Conservation (phyloP, 2,888 invertebrate species). For the Dryadula phaetusa region DNA sequence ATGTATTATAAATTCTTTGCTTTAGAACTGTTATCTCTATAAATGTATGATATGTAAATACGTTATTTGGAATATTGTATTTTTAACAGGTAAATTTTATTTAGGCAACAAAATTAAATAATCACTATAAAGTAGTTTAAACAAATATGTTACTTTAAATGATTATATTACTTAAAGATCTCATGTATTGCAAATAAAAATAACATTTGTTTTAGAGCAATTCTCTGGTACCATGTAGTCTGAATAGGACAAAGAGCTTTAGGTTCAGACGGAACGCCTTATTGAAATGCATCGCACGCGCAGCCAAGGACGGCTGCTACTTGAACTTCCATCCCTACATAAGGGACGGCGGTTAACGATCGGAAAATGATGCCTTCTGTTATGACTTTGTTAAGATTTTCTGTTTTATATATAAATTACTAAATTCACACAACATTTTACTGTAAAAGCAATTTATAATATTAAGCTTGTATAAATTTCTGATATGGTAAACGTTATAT, state of each 20-base stretch:
- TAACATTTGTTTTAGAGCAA: conserved; percentile 15
- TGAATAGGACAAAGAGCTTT: conserved; percentile 61
- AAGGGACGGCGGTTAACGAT: conserved; percentile 40
- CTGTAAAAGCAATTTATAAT: background rate
- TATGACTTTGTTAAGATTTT: conserved; percentile 29
- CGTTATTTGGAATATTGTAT: background rate
- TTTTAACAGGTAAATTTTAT: background rate
- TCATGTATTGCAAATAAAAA: background rate
- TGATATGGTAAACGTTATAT: background rate
- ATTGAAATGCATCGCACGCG: conserved; percentile 71
- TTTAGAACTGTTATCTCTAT: conserved; percentile 2
- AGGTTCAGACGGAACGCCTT: conserved; percentile 50
- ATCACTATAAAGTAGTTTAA: background rate
- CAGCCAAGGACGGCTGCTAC: conserved; percentile 62
- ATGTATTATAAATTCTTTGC: conserved; percentile 20
- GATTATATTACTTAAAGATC: background rate
- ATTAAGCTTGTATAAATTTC: background rate
- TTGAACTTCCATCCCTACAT: conserved; percentile 45
- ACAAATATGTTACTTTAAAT: background rate
- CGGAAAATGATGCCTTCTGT: conserved; percentile 43
- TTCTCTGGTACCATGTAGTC: conserved; percentile 40
- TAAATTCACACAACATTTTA: background rate
- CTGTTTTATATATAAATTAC: background rate
- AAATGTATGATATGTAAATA: conserved; percentile 3
- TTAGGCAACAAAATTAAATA: background rate